phyloP scores from a whole-genome alignment of 1,140 invertebrate species.

The Gerris buenoi region DNA sequence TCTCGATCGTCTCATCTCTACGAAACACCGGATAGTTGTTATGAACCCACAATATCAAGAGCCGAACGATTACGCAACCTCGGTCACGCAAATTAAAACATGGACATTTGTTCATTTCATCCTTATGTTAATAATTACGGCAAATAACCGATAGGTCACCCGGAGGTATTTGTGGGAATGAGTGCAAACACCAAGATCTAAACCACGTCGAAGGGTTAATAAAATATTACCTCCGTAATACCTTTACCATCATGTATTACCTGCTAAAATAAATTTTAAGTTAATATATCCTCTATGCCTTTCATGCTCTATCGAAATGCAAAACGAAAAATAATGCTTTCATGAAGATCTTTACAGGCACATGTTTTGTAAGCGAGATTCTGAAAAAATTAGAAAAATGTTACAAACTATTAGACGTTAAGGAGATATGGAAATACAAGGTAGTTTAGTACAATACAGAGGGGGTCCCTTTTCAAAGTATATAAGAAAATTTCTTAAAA shows the following conservation, averaged over 20 bases:
- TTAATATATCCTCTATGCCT: neutral
- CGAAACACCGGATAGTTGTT: neutral
- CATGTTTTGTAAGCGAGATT: neutral
- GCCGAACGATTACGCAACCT: neutral
- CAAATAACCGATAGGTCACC: conserved; percentile 23
- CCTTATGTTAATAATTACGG: conserved; percentile 26
- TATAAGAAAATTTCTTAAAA: neutral
- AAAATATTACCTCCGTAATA: neutral
- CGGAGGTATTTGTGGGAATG: neutral
- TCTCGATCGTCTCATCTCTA: too few species aligned
- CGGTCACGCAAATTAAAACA: neutral
- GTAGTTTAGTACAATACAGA: neutral
- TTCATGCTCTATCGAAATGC: neutral
- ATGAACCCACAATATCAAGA: neutral
- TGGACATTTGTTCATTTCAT: conserved; percentile 12
- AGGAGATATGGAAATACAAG: neutral
- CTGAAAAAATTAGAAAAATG: neutral
- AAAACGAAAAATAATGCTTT: neutral
- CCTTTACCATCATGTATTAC: neutral
- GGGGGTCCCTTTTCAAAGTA: neutral
- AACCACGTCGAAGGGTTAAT: neutral
- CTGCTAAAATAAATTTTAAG: neutral
- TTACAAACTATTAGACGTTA: neutral
- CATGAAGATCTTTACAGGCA: neutral
- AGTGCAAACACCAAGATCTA: neutral